A percentile compares a stretch with the other conserved stretches of the same genome.
These are phyloP conservation scores for Apodemus sylvaticus DNA, from an alignment of 2,113 vertebrate genomes.

Conservation along the genomic window DNA sequence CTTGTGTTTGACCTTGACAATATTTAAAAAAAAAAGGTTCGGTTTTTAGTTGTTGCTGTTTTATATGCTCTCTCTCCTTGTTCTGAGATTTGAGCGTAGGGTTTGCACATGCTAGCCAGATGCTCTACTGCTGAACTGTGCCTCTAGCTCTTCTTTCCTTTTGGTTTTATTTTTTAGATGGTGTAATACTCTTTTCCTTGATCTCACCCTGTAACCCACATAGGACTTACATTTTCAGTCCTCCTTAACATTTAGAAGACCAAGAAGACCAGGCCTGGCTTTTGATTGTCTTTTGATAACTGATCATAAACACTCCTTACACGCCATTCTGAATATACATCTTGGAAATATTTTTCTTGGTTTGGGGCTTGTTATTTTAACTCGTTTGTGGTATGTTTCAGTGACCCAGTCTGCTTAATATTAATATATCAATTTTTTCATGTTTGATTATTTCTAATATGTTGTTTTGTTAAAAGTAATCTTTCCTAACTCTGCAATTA, in stretches of 20 bases:
- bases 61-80: too few species aligned
- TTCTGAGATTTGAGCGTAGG: background rate
- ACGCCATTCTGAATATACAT: background rate
- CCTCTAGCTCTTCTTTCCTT: background rate
- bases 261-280: background rate
- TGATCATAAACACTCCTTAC: conserved; percentile 22
- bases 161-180: background rate
- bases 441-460: background rate
- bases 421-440: background rate
- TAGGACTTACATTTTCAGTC: background rate
- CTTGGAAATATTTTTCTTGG: background rate
- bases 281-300: conserved; percentile 8
- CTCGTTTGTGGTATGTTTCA: background rate
- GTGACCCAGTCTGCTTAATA: background rate
- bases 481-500: background rate
- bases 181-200: background rate
- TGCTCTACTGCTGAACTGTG: background rate
- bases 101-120: background rate
- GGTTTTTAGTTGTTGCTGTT: background rate
- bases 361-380: conserved; percentile 9
- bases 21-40: background rate
- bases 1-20: background rate
- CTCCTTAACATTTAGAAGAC: background rate
- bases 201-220: background rate
- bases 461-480: background rate